Evolutionary conservation across 2,888 invertebrate genomes (phyloP), one percentile per base, ranked within the genome.

Genomic region (Thalpophila matura): DNA sequence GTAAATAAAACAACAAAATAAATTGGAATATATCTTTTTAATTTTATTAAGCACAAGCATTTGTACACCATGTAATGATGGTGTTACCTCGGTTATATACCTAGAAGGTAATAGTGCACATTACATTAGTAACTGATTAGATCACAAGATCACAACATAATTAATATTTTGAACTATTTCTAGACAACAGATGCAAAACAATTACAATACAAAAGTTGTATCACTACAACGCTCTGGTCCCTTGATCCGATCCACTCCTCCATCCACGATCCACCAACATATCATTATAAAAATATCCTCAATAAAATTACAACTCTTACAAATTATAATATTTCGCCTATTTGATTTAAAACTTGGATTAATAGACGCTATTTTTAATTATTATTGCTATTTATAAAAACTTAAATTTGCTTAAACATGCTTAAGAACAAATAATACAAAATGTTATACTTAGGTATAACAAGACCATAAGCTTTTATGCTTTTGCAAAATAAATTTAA

Each of bases 21-120:
- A 89, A 86, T 90, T 84, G 86, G 88, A 89, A 89, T 90, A 91
- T 90, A 91, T 86, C 81, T 87, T 89, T 89, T 90, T 89, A 85
- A 84, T 89, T 88, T 87, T 84, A 89, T 88, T 89, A 94, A 94
- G 94, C 93, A 90, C 89, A 94, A 93, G 94, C 93, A 80, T 87
- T 82, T 80, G 47, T 56, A 83, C 86, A 85, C 86, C 88, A 72
- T 47, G 46, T 64, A 56, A 33, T 27, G n/a, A 27, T 74, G 75
- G 68, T 66, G 81, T 70, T 62, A 77, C 67, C 69, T 77, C 69
- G 77, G 80, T 87, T 86, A 86, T 82, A 84, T 76, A 77, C 74
- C 86, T 88, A 83, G 74, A 85, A 85, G 83, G 83, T 89, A 88
- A 82, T 83, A 84, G 88, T 90, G 89, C 85, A 87, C 79, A 84